Evolutionary conservation across 2,797 vertebrate species (phyloP).

Genomic region (Neopelma chrysocephalum): DNA sequence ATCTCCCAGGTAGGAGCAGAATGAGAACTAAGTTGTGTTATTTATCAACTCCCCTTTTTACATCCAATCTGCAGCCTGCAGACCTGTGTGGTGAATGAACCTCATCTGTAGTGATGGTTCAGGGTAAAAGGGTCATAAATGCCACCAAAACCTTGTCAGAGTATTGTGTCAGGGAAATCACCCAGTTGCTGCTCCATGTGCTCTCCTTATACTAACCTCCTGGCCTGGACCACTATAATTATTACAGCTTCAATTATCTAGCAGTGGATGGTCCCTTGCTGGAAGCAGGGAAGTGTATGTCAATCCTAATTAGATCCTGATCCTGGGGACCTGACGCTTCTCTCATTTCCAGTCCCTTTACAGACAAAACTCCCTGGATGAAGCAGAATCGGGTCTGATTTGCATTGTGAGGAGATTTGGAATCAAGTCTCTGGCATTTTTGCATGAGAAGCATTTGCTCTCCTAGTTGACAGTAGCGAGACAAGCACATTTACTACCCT

Average conservation of each 20-base stretch:
- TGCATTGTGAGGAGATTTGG: not conserved
- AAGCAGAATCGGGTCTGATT: not conserved
- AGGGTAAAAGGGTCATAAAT: not conserved
- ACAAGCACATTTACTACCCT: rapidly evolving
- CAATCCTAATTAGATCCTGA: not conserved
- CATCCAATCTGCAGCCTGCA: not conserved
- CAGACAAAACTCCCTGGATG: not conserved
- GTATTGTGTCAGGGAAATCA: not conserved
- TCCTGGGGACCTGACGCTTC: not conserved
- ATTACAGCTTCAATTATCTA: not conserved
- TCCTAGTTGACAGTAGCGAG: not conserved
- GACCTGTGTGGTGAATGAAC: not conserved
- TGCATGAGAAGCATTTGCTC: not conserved
- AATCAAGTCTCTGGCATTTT: not conserved
- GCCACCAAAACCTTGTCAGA: not conserved
- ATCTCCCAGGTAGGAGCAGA: not conserved
- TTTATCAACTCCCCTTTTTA: not conserved
- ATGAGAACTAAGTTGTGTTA: not conserved
- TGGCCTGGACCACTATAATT: not conserved
- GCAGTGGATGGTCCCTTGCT: not conserved
- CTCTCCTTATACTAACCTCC: not conserved
- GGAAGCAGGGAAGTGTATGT: not conserved
- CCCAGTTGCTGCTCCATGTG: not conserved
- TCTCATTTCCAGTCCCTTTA: not conserved
- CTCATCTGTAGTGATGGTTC: not conserved